Evolutionary conservation across 2,113 vertebrate species (phyloP).

Genomic region (Lophura nycthemera): DNA sequence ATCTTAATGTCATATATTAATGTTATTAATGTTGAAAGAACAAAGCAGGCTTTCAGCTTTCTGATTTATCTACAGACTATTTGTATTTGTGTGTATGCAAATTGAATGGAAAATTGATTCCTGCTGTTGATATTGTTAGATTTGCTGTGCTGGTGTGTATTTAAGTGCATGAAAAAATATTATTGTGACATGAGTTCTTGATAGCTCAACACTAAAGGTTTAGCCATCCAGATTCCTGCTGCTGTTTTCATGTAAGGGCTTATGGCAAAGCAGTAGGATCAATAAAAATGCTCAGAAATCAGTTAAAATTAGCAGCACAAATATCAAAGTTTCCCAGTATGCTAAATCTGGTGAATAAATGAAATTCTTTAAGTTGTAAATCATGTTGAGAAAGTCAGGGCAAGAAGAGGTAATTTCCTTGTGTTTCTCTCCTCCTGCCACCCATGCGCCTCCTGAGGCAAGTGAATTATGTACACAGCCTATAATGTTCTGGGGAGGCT

Average conservation of each 20-base stretch:
- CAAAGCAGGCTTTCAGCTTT: neutral
- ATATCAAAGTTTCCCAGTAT: neutral
- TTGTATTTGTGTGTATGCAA: neutral
- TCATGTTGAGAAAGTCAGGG: neutral
- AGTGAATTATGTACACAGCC: neutral
- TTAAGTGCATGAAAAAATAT: neutral
- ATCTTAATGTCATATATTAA: neutral
- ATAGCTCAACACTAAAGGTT: neutral
- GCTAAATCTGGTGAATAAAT: neutral
- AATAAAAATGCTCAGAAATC: neutral
- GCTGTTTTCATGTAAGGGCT: neutral
- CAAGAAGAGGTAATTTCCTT: neutral
- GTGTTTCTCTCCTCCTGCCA: neutral
- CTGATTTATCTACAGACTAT: neutral
- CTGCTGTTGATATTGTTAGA: rapidly evolving
- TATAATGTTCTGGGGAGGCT: neutral
- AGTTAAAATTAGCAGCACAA: neutral
- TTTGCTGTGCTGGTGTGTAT: no score
- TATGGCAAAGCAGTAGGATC: neutral
- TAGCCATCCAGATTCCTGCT: neutral
- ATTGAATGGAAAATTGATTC: neutral
- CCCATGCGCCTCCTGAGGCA: neutral
- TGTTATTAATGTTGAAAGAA: neutral
- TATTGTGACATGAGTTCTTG: neutral
- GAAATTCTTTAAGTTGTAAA: neutral